These are phyloP conservation scores for Platycercus adscitus DNA, from an alignment of 2,113 vertebrate genomes.

Conservation along the genomic window DNA sequence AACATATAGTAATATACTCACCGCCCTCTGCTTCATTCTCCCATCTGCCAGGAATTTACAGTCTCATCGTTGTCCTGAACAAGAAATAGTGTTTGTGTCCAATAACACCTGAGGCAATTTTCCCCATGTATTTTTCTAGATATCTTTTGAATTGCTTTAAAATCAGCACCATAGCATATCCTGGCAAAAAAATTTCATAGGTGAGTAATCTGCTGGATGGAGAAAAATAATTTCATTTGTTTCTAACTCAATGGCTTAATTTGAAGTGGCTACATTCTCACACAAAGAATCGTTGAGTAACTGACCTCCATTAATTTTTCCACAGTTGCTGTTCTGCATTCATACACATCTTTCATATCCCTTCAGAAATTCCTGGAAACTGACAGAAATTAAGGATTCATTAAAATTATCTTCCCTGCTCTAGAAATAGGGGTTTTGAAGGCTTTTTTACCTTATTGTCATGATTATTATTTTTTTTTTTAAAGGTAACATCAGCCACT, in stretches of 20 bases:
- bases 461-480: neutral
- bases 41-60: neutral
- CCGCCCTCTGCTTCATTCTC: neutral
- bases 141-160: neutral
- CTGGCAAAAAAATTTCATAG: neutral
- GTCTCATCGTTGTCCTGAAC: accelerated
- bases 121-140: neutral
- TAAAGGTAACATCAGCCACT: neutral
- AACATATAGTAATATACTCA: neutral
- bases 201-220: neutral
- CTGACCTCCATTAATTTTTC: neutral
- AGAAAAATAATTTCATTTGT: neutral
- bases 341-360: neutral
- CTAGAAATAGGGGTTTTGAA: neutral
- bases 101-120: neutral
- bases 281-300: neutral
- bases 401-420: neutral
- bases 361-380: neutral
- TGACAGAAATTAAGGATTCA: neutral
- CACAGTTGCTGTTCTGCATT: neutral
- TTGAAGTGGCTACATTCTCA: neutral
- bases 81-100: neutral
- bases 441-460: neutral
- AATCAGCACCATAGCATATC: neutral
- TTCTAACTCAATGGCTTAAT: neutral